Conservation (phyloP, 2,113 vertebrate species). For the Tapirus terrestris region DNA sequence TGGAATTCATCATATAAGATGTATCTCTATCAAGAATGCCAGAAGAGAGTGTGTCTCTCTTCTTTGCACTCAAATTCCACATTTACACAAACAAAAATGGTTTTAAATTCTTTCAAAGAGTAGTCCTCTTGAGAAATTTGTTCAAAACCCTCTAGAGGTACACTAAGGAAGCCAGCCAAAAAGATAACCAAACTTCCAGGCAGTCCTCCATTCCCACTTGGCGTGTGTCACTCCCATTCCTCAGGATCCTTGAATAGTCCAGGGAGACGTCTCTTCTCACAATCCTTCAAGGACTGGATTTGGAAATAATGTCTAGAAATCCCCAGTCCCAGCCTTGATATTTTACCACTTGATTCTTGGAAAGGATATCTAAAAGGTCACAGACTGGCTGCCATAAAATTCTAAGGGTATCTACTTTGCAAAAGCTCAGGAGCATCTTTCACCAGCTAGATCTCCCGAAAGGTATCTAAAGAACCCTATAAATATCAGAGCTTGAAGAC, state of each 20-base stretch:
- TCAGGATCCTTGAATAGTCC: background rate
- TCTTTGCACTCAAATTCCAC: background rate
- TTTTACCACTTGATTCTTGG: background rate
- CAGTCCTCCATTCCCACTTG: background rate
- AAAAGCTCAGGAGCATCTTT: background rate
- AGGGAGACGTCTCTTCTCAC: background rate
- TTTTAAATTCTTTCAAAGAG: constrained; percentile 6
- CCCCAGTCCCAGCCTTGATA: background rate
- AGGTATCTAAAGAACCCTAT: background rate
- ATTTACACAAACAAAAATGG: background rate
- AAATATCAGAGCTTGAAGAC: background rate
- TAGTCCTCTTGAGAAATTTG: background rate
- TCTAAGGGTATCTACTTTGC: background rate
- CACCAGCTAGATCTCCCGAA: background rate
- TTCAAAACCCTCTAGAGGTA: constrained; percentile 1
- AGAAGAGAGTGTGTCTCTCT: background rate
- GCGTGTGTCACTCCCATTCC: background rate
- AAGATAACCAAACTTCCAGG: background rate
- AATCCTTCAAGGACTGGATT: background rate
- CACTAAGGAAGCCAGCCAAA: background rate
- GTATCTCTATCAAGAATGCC: background rate
- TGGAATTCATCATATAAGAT: background rate
- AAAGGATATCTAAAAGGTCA: background rate
- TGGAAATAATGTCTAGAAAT: constrained; percentile 22
- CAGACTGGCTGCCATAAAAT: background rate